phyloP scores from a whole-genome alignment of 1,140 invertebrate genomes.

The Drosophila virilis region DNA sequence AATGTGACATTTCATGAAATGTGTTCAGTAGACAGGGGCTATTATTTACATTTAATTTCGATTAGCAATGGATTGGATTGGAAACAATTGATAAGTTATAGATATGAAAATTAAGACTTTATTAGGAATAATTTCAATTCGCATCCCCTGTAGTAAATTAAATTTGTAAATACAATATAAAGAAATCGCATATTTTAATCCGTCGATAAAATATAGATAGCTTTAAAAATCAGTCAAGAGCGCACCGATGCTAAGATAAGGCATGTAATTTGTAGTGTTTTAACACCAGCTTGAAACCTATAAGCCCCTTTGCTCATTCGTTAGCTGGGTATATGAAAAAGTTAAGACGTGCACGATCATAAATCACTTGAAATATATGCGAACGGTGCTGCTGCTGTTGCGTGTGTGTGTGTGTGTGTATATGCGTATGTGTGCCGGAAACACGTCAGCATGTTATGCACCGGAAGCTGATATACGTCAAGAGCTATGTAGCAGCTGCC shows the following conservation, averaged over 20 bases:
- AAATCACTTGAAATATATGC: constrained; percentile 62
- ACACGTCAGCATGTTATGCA: constrained; percentile 77
- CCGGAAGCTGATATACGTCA: constrained; percentile 72
- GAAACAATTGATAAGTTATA: too few relatives aligned
- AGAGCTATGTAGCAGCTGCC: constrained; percentile 15
- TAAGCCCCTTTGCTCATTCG: neutral
- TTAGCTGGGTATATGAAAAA: constrained; percentile 1
- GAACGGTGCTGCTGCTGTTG: constrained; percentile 36
- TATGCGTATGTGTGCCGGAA: constrained; percentile 62
- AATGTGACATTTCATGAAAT: too few relatives aligned
- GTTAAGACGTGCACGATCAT: constrained; percentile 40
- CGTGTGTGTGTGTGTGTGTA: constrained; percentile 4
- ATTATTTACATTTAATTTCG: too few relatives aligned
- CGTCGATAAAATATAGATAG: neutral
- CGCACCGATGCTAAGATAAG: too few relatives aligned
- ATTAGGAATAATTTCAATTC: too few relatives aligned
- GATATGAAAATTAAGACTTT: too few relatives aligned
- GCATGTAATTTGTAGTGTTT: neutral
- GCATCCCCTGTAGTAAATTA: too few relatives aligned
- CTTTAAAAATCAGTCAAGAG: too few relatives aligned
- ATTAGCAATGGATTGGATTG: too few relatives aligned
- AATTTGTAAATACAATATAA: too few relatives aligned
- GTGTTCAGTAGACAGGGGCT: too few relatives aligned
- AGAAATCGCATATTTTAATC: too few relatives aligned
- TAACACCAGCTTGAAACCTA: neutral